Evolutionary conservation across 2,113 vertebrate species (phyloP).

Genomic region (Poicephalus gulielmi): DNA sequence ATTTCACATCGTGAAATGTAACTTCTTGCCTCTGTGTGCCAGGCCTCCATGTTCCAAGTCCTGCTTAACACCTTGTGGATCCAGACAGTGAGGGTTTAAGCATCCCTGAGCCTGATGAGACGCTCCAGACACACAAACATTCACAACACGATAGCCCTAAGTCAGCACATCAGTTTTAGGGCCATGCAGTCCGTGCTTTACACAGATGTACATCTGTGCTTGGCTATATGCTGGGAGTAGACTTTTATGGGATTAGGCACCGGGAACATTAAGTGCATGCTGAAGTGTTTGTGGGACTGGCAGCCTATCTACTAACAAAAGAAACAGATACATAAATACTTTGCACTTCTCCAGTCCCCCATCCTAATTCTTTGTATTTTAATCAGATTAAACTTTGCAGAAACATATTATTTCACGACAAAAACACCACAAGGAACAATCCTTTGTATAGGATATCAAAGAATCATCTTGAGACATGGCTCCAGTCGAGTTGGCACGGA

Average conservation of each 20-base stretch:
- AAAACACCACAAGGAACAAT: background rate
- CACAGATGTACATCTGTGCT: background rate
- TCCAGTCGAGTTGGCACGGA: background rate
- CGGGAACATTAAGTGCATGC: background rate
- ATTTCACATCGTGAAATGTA: background rate
- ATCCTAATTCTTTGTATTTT: conserved; percentile 1
- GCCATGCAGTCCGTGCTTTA: background rate
- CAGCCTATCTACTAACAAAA: conserved; percentile 25
- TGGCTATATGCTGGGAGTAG: background rate
- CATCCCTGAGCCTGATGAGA: background rate
- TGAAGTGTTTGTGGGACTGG: conserved; percentile 25
- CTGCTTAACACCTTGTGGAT: background rate
- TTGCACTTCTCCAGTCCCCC: background rate
- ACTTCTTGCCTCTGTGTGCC: background rate
- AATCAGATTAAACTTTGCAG: background rate
- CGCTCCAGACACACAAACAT: background rate
- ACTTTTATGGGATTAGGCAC: conserved; percentile 21
- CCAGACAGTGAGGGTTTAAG: background rate
- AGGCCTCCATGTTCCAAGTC: background rate
- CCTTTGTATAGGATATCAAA: conserved; percentile 34
- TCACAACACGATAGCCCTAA: background rate
- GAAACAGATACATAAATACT: conserved; percentile 32
- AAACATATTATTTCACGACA: background rate
- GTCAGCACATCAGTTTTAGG: background rate
- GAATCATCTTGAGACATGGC: conserved; percentile 10